A percentile compares a stretch with the other conserved stretches of the same genome.
These are phyloP conservation scores for Pseudopodoces humilis DNA, from an alignment of 2,113 vertebrate species.

Conservation along the genomic window DNA sequence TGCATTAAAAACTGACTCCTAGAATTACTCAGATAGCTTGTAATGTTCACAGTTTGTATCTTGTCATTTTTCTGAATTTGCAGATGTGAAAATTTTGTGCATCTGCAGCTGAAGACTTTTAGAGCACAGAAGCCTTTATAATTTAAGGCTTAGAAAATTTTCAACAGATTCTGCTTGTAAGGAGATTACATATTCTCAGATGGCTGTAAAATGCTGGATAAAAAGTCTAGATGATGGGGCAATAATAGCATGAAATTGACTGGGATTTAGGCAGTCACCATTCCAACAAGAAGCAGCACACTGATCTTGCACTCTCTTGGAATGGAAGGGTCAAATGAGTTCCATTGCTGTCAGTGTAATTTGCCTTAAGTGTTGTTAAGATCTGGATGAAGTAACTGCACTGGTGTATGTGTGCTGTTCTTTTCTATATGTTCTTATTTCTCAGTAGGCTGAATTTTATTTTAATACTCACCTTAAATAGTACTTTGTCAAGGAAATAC, in stretches of 20 bases:
- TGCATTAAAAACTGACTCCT: conserved; percentile 53
- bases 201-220: not conserved
- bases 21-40: conserved; percentile 21
- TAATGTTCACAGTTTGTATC: conserved; percentile 24
- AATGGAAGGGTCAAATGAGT: not conserved
- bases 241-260: not conserved
- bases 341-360: not conserved
- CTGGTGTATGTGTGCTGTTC: not conserved
- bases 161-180: conserved; percentile 21
- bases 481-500: conserved; percentile 7
- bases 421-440: not conserved
- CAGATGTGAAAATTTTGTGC: conserved; percentile 44
- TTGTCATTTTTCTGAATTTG: conserved; percentile 5
- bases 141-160: conserved; percentile 36
- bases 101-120: conserved; percentile 41
- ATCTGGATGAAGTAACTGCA: not conserved
- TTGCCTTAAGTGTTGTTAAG: not conserved
- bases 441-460: not conserved
- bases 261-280: not conserved
- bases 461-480: not conserved
- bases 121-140: conserved; percentile 19
- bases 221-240: not conserved
- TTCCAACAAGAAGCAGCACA: not conserved
- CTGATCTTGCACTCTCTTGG: not conserved
- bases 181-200: conserved; percentile 25